Evolutionary conservation across 2,113 vertebrate genomes (phyloP), one percentile per base, ranked within the genome.

Genomic region (Odontophorus gujanensis): DNA sequence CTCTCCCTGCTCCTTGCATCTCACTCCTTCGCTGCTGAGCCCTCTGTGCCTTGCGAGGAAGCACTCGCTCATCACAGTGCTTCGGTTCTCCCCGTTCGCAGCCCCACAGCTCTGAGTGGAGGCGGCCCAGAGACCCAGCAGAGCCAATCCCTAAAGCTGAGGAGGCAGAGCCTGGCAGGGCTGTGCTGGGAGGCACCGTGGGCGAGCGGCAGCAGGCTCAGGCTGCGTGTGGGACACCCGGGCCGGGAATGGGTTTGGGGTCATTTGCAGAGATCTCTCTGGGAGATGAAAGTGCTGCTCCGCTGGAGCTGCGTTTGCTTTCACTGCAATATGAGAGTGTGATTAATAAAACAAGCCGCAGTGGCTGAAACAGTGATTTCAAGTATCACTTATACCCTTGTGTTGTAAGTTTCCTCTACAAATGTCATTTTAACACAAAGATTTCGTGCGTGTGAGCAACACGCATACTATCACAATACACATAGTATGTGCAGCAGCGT

Each of bases 131-230:
- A 28, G 21, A 38, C 25, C 38, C 42, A 22, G 17, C 2, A 0
- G 53, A 15, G 32, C n/a, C 42, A 42, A 4, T 53, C 12, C 48
- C 25, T 7, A 2, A 43, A 6, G 7, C 1, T 3, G 34, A 10
- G 11, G 19, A 4, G 4, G 32, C 24, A 53, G 30, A 21, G 0
- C 4, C 9, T 19, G 75, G 12, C n/a, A 58, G 28, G 22, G 86
- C 71, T 58, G 36, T 0, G 6, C 66, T 2, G 7, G 40, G 5
- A 0, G 4, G 16, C 26, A 38, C 51, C 34, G 71, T 2, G 8
- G 28, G 38, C 32, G 11, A 45, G 17, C 0, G 1, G 38, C 26
- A 34, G 38, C 40, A 0, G 0, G 32, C 61, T 45, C 19, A 26
- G 45, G 5, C 47, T 11, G 32, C 1, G 2, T 65, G 21, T 66